Conservation (phyloP, 2,888 invertebrate species). For the Agapostemon virescens region DNA sequence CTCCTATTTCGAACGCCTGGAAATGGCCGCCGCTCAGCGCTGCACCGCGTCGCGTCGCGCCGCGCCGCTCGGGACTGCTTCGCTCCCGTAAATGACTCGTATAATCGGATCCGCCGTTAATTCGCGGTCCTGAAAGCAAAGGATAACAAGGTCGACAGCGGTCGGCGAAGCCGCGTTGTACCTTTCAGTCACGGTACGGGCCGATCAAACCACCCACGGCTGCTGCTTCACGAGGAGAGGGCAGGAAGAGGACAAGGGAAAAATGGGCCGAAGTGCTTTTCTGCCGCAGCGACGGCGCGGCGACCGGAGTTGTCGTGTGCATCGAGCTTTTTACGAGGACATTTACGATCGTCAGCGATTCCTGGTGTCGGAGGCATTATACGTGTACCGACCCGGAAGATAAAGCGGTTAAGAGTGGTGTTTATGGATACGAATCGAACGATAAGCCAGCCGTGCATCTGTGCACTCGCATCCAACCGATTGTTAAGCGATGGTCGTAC, state of each 20-base stretch:
- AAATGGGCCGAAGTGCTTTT: slow-evolving; percentile 21
- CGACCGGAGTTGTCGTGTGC: not conserved
- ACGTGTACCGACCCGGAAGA: slow-evolving; percentile 25
- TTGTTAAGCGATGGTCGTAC: slow-evolving; percentile 20
- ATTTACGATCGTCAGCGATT: slow-evolving; percentile 41
- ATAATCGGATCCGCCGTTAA: slow-evolving; percentile 63
- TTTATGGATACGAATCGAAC: slow-evolving; percentile 46
- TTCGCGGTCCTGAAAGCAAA: slow-evolving; percentile 54
- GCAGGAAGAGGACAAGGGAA: not conserved
- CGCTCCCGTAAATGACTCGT: slow-evolving; percentile 62
- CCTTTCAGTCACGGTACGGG: slow-evolving; percentile 9
- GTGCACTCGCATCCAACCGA: not conserved
- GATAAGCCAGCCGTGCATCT: slow-evolving; percentile 34
- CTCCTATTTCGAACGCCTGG: slow-evolving; percentile 48
- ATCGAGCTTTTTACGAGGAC: slow-evolving; percentile 40
- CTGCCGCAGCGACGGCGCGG: not conserved
- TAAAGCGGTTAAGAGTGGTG: slow-evolving; percentile 43
- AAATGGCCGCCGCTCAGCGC: slow-evolving; percentile 49
- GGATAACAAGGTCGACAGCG: slow-evolving; percentile 25
- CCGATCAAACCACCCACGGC: not conserved
- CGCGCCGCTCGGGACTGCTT: slow-evolving; percentile 26
- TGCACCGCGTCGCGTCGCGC: not conserved
- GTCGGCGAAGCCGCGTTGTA: not conserved
- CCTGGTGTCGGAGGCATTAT: slow-evolving; percentile 34
- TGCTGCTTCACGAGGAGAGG: not conserved